These are phyloP conservation scores for Apocheima hispidaria DNA, from an alignment of 2,888 invertebrate species.

Conservation along the genomic window DNA sequence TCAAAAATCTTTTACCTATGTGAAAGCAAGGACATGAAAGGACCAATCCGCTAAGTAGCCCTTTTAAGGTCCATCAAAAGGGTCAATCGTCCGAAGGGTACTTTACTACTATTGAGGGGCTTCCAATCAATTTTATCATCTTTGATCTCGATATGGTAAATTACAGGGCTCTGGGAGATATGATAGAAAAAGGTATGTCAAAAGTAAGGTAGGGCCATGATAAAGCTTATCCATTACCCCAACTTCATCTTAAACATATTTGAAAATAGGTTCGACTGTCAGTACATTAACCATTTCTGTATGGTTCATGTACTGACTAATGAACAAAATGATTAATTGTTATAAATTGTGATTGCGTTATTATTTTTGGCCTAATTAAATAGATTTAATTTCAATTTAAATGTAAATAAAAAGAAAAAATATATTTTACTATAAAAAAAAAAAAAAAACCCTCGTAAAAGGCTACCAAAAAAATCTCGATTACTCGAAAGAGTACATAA, in stretches of 20 bases:
- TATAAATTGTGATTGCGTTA: too few relatives aligned
- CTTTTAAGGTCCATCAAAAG: constrained; percentile 63
- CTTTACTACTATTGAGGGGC: constrained; percentile 42
- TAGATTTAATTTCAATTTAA: too few relatives aligned
- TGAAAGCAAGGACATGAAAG: constrained; percentile 73
- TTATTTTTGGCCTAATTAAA: too few relatives aligned
- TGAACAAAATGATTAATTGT: too few relatives aligned
- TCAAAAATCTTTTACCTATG: constrained; percentile 50
- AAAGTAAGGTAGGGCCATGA: background rate
- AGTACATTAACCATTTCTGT: too few relatives aligned
- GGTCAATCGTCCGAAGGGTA: constrained; percentile 71
- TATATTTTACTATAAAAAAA: too few relatives aligned
- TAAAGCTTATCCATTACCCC: background rate
- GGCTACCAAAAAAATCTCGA: too few relatives aligned
- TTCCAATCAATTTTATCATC: constrained; percentile 66
- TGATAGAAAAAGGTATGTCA: constrained; percentile 13
- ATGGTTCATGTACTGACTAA: too few relatives aligned
- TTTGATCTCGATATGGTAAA: constrained; percentile 66
- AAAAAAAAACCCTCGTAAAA: too few relatives aligned
- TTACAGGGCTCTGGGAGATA: constrained; percentile 33
- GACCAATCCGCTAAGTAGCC: constrained; percentile 79
- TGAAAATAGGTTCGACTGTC: too few relatives aligned
- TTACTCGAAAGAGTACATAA: too few relatives aligned
- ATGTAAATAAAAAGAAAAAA: too few relatives aligned
- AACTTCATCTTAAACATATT: background rate